phyloP scores from a whole-genome alignment of 2,888 invertebrate genomes.

The Octonoba sinensis region DNA sequence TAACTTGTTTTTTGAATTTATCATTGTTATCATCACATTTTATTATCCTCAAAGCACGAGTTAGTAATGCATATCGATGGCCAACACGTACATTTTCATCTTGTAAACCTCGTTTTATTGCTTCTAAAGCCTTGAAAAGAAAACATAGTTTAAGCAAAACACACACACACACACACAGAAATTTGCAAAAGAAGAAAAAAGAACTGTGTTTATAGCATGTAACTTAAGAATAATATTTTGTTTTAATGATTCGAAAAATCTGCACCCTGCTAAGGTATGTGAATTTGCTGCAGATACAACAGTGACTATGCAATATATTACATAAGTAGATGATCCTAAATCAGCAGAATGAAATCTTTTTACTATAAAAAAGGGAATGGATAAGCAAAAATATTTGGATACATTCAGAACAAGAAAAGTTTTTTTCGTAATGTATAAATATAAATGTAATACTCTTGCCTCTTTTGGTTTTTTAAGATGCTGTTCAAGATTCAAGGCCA shows the following conservation, averaged over 20 bases:
- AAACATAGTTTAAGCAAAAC: constrained; percentile 1
- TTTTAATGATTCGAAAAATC: no score
- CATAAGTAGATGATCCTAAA: neutral
- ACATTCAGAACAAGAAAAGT: no score
- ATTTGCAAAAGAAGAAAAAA: neutral
- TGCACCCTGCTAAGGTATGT: no score
- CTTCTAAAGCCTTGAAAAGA: constrained; percentile 70
- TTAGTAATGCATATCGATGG: constrained; percentile 71
- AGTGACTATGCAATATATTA: no score
- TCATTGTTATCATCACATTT: constrained; percentile 66
- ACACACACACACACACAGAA: neutral
- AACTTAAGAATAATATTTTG: neutral
- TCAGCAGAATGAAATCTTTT: neutral
- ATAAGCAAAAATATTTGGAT: no score
- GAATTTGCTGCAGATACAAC: no score
- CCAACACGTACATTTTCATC: constrained; percentile 71
- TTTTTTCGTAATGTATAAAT: no score
- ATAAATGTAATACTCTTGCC: constrained; percentile 66
- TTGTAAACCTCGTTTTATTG: constrained; percentile 69
- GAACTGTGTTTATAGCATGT: neutral
- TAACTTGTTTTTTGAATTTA: constrained; percentile 67
- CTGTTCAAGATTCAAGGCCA: constrained; percentile 77
- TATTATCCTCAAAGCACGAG: constrained; percentile 70
- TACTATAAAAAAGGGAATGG: neutral
- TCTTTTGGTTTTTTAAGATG: constrained; percentile 72